Percentiles rank a stretch among this genome's conserved stretches.
Evolutionary conservation across 1,140 invertebrate genomes (phyloP).

Genomic region (Cecropterus lyciades): DNA sequence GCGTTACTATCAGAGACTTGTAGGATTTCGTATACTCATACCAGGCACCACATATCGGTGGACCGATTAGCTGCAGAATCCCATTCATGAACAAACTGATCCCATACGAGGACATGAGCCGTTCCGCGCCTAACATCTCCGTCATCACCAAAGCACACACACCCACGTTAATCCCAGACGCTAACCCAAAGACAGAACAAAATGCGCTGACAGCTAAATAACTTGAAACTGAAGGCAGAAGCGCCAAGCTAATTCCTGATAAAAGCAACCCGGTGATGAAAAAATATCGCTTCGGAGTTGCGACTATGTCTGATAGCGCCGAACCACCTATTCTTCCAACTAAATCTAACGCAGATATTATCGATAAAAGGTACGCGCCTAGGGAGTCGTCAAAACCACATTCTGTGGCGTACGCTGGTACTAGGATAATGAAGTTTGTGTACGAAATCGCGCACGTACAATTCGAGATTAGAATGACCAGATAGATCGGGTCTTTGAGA

Average conservation of each 20-base stretch:
- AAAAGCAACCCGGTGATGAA: conserved; percentile 91
- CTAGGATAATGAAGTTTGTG: conserved; percentile 92
- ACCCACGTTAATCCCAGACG: conserved; percentile 94
- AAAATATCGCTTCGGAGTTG: conserved; percentile 91
- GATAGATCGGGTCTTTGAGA: conserved; percentile 91
- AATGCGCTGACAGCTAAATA: conserved; percentile 86
- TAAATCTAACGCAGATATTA: conserved; percentile 91
- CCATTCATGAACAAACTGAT: conserved; percentile 94
- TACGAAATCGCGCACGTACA: conserved; percentile 94
- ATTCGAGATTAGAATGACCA: conserved; percentile 92
- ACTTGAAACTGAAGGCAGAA: conserved; percentile 87
- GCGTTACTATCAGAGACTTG: conserved; percentile 88
- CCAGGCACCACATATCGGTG: conserved; percentile 90
- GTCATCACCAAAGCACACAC: conserved; percentile 94
- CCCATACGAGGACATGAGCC: conserved; percentile 93
- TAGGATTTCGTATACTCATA: conserved; percentile 87
- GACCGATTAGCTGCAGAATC: conserved; percentile 90
- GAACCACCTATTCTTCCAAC: conserved; percentile 93
- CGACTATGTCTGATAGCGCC: conserved; percentile 89
- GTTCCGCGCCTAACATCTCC: conserved; percentile 92
- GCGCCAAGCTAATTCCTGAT: conserved; percentile 89
- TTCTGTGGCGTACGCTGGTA: conserved; percentile 89
- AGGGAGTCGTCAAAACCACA: conserved; percentile 88
- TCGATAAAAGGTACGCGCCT: conserved; percentile 89
- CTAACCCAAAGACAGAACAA: conserved; percentile 91